A percentile compares a stretch with the other conserved stretches of the same genome.
These are phyloP conservation scores for Lottia gigantea DNA, from an alignment of 2,888 invertebrate genomes.

Conservation along the genomic window DNA sequence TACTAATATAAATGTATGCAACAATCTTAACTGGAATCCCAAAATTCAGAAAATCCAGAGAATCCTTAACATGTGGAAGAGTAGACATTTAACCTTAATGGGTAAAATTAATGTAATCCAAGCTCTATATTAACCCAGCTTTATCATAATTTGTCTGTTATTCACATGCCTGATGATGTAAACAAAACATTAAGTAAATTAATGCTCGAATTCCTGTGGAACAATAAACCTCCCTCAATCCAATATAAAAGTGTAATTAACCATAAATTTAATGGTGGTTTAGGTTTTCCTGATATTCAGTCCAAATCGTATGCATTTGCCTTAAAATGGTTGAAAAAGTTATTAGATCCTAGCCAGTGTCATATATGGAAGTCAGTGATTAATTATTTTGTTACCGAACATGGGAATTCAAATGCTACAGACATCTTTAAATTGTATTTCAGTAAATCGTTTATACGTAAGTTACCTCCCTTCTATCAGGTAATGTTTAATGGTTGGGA, in stretches of 20 bases:
- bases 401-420: background rate
- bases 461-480: conserved; percentile 1
- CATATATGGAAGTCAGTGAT: background rate
- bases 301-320: background rate
- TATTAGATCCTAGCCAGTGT: background rate
- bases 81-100: background rate
- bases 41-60: background rate
- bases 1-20: background rate
- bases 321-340: background rate
- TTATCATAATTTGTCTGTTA: background rate
- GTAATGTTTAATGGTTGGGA: background rate
- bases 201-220: background rate
- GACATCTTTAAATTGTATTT: background rate
- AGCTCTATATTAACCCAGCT: background rate
- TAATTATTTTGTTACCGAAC: background rate
- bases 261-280: background rate
- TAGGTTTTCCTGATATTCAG: conserved; percentile 1
- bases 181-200: background rate
- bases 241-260: background rate
- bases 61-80: conserved; percentile 4
- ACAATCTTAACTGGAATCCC: background rate
- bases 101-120: background rate
- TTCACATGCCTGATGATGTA: background rate
- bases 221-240: background rate
- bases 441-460: background rate